Percentiles rank a stretch among this genome's conserved stretches.
Conservation (phyloP, 2,113 vertebrate species). For the Hucho hucho region DNA sequence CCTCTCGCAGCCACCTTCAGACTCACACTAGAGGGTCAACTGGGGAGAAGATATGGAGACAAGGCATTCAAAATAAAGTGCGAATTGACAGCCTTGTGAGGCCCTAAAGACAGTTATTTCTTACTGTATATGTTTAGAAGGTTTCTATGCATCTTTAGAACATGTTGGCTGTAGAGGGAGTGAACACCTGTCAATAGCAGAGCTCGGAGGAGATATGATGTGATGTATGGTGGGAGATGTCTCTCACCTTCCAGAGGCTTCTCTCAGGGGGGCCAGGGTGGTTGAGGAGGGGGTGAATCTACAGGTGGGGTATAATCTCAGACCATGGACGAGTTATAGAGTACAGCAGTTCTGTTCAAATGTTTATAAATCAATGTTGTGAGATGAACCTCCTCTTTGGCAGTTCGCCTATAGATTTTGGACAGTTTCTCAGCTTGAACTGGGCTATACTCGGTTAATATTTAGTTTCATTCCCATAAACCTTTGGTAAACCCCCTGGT, state of each 20-base stretch:
- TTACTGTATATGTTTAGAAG: conserved; percentile 8
- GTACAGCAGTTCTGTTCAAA: background rate
- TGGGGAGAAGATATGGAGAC: background rate
- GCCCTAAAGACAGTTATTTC: background rate
- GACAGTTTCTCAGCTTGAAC: background rate
- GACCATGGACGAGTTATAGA: background rate
- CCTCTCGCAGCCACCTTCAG: background rate
- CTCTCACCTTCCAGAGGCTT: conserved; percentile 37
- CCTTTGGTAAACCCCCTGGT: background rate
- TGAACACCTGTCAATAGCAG: conserved; percentile 54
- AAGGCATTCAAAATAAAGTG: conserved; percentile 10
- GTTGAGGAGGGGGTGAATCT: conserved; percentile 30
- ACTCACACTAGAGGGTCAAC: background rate
- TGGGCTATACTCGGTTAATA: background rate
- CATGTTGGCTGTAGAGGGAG: conserved; percentile 20
- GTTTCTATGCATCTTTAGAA: conserved; percentile 29
- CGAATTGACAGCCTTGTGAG: conserved; percentile 8
- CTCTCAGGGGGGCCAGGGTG: background rate
- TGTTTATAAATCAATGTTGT: background rate
- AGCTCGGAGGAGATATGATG: conserved; percentile 8
- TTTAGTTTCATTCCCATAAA: background rate
- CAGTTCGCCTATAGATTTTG: background rate
- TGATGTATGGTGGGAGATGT: conserved; percentile 34
- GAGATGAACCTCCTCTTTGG: background rate
- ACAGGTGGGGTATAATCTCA: conserved; percentile 20